Base-by-base conservation (phyloP, 1,140 invertebrate species). In the Psix sp. region DNA sequence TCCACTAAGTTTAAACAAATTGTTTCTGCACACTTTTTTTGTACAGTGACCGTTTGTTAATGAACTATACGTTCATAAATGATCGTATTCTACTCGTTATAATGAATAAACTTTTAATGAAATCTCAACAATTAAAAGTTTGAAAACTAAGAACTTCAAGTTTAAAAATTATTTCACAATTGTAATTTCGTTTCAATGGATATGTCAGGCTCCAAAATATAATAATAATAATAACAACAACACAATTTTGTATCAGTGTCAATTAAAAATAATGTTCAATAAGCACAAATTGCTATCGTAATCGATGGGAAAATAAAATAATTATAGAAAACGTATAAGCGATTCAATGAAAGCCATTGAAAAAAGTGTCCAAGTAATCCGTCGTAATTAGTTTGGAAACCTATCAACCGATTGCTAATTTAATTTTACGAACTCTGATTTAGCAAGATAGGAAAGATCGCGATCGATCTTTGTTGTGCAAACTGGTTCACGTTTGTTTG, bases 41-140 rank as follows among this genome's bases (percentile, higher is more conserved):
- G 2, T 43, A 35, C 10, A 43, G 18, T 7, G 43, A 40, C 42
- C 13, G 21, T 56, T 67, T 57, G 49, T 57, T 67, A 49, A 57
- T 51, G 29, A 56, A 56, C 43, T 45, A 13, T 18, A 7, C 10
- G 33, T 39, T 67, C 40, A 40, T 33, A 40, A 68, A 68, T 49
- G 17, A 46, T 46, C 16, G 38, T 20, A 38, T 38, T 52, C 13
- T 39, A n/a, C 11, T 39, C 33, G 5, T 54, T 29, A 49, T 35
- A 60, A 70, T 54, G 66, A 70, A 70, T 62, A 56, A 70, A 70
- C 66, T 70, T 70, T 62, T 70, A 70, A 70, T 54, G 66, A 70
- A 62, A 62, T 48, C 15, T 11, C 14, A 62, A 62, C 26, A 70
- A 56, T 62, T 70, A 54, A 62, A 70, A 70, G 48, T 70, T 62